Base-by-base conservation (phyloP, 1,140 invertebrate species). In the Trypoxylus dichotomus region DNA sequence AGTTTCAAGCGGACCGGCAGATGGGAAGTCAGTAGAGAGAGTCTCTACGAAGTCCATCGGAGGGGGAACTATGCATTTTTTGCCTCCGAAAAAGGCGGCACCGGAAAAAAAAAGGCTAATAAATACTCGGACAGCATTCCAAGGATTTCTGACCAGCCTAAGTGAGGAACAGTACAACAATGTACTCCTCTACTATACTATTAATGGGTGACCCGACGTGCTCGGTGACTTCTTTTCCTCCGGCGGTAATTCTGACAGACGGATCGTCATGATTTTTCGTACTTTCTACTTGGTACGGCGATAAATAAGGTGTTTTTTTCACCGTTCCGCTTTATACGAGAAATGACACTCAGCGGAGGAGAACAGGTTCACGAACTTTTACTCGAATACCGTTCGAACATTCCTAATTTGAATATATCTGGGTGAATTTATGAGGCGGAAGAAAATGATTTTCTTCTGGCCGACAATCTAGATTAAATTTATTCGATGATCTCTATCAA, bases 51-150 rank as follows among this genome's bases (percentile, higher is more conserved):
- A 54, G 47, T n/a, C 47, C 47, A 5, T 54, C 47, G 15, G 47
- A n/a, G 47, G 24, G 60, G 60, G 60, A 68, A 68, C 60, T 68
- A 68, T 68, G 60, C 24, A 29, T 68, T 68, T 68, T 68, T 68
- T 68, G 24, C 60, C 60, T 68, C 60, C 60, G 60, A 68, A 68
- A 68, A 68, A 68, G 60, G 60, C 60, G 60, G 60, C 60, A 68
- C 60, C 60, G 60, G 60, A 68, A 68, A 68, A 68, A 63, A 68
- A 68, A 29, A 68, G n/a, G 60, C 60, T 68, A 68, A 68, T 68
- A 68, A 68, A 68, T 68, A 68, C 60, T 68, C 24, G 60, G 60
- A 68, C 60, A 68, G 60, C 60, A 68, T 68, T 68, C 60, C 60
- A 29, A 68, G 24, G 19, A 68, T 68, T 68, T 68, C 60, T 68